These are phyloP conservation scores for Delichon dasypus DNA, from an alignment of 2,797 vertebrate genomes.

Conservation along the genomic window DNA sequence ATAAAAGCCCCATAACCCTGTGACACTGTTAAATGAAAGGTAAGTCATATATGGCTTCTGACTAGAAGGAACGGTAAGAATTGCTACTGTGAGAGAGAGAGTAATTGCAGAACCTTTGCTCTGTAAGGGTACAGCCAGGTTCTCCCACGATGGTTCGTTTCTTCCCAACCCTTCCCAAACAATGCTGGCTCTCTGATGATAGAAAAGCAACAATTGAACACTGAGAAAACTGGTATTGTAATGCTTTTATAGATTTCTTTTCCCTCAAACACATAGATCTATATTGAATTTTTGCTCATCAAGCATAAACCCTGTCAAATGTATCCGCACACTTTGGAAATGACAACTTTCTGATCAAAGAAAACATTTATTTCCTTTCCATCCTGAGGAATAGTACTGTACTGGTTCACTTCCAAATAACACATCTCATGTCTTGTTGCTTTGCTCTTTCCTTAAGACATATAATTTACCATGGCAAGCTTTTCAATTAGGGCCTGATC, in stretches of 20 bases:
- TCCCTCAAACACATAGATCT: neutral
- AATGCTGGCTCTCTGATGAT: neutral
- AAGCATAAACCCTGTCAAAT: neutral
- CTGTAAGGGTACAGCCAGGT: neutral
- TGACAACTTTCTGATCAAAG: constrained; percentile 10
- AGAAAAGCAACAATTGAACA: neutral
- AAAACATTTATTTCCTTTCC: neutral
- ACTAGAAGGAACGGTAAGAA: neutral
- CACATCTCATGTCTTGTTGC: constrained; percentile 1
- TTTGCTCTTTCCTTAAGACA: constrained; percentile 24
- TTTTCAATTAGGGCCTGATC: constrained; percentile 32
- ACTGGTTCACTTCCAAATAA: neutral
- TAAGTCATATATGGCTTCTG: neutral
- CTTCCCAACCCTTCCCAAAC: neutral
- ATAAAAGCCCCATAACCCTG: neutral
- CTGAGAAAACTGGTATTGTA: neutral
- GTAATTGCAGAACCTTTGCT: neutral
- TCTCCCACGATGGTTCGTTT: neutral
- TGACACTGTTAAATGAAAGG: neutral
- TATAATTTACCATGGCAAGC: neutral
- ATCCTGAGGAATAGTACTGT: neutral
- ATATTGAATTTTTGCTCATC: neutral
- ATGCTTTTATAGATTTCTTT: neutral
- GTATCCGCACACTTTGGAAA: neutral
- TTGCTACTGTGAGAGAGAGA: neutral